Evolutionary conservation across 35 echinoderm and acorn worm species (phyloP).

Genomic region (Lytechinus variegatus): DNA sequence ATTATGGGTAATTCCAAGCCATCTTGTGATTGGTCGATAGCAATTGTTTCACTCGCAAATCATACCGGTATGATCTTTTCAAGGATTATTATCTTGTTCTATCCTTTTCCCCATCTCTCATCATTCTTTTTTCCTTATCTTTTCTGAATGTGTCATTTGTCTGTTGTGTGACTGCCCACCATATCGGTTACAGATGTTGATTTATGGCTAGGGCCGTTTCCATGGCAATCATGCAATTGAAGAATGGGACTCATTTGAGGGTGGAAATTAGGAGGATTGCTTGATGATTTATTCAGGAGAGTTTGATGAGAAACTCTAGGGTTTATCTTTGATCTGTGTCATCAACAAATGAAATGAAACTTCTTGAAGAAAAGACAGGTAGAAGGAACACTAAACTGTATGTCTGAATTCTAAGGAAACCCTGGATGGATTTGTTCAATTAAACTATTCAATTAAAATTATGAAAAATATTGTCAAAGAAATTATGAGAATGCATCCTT

Average conservation of each 20-base stretch:
- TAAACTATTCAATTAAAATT: too few relatives aligned
- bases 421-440: not conserved
- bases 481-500: not conserved
- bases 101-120: not conserved
- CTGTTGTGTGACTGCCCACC: conserved; percentile 27
- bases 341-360: conserved; percentile 20
- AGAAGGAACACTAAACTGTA: not conserved
- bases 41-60: conserved; percentile 41
- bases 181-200: conserved; percentile 51
- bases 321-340: conserved; percentile 43
- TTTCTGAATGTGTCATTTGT: conserved; percentile 41
- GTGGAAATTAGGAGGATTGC: conserved; percentile 49
- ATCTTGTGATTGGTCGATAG: conserved; percentile 1
- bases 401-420: not conserved
- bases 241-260: conserved; percentile 52
- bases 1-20: not conserved
- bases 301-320: conserved; percentile 43
- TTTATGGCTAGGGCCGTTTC: conserved; percentile 40
- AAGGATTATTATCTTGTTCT: conserved; percentile 29
- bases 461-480: not conserved
- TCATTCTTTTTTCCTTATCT: not conserved
- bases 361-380: not conserved
- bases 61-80: conserved; percentile 17
- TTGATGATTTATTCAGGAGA: conserved; percentile 52
- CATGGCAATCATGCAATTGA: conserved; percentile 48